Evolutionary conservation across 2,113 vertebrate species (phyloP), one percentile per base, ranked within the genome.

Genomic region (Ranitomeya variabilis): DNA sequence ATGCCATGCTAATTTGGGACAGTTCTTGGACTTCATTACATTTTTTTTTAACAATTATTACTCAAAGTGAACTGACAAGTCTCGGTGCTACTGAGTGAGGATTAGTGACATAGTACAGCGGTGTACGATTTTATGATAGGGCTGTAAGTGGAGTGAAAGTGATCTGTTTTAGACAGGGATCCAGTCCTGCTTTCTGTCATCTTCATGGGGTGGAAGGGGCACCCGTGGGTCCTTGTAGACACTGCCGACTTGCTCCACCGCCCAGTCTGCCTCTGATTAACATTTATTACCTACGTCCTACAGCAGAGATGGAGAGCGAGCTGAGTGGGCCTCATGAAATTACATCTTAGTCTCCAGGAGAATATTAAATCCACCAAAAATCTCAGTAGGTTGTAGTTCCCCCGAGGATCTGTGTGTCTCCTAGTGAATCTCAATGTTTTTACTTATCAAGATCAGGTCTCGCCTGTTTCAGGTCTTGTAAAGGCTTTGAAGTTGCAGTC

Each of bases 361-460:
- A 76, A 85, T 74, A 74, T 74, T n/a, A 59, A 26, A 57, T 85
- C 54, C 52, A 76, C 52, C 15, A 76, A 74, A 45, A 85, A 69
- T 31, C 82, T 26, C 14, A 8, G 67, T 85, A 59, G 71, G 23
- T 69, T 55, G n/a, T 71, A 31, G 15, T 85, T 73, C 69, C 83
- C 83, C 83, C 15, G 54, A 37, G 83, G 83, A 74, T 18, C 51
- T 76, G 55, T 74, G 69, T 85, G 67, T 85, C 83, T 85, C 69
- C 67, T 86, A 86, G 85, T 77, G 73, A 76, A 77, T 86, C 71
- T 86, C 85, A 86, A 86, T 86, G 85, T 71, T 81, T 87, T 73
- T 59, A 87, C 79, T 82, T 87, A 60, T 87, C 66, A 69, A 51
- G 77, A 87, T 80, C 86, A 87, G 77, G 76, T 87, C 64, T 87